A percentile compares a stretch with the other conserved stretches of the same genome.
These are phyloP conservation scores for Dorcus hopei DNA, from an alignment of 2,888 invertebrate species.

Conservation along the genomic window DNA sequence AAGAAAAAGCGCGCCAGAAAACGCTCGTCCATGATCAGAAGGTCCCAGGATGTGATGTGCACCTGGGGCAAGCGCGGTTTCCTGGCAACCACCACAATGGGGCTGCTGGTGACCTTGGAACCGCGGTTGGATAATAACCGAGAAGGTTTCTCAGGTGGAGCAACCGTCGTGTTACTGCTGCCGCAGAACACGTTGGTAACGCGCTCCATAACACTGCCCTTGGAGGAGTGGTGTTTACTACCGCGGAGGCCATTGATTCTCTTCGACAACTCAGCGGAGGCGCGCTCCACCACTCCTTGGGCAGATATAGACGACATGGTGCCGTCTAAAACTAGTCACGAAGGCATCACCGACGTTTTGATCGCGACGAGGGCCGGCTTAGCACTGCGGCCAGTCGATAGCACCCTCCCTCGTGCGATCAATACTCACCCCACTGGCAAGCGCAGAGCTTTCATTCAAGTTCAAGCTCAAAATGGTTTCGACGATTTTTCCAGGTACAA, in stretches of 20 bases:
- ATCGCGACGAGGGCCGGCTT: conserved; percentile 15
- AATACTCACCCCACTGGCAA: conserved; percentile 23
- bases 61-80: conserved; percentile 52
- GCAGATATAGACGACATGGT: conserved; percentile 79
- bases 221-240: conserved; percentile 52
- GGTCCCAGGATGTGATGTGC: conserved; percentile 64
- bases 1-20: conserved; percentile 83
- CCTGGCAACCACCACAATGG: conserved; percentile 29
- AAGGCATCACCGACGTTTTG: conserved; percentile 10
- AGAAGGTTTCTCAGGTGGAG: conserved; percentile 53
- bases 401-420: conserved; percentile 22
- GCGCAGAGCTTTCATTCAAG: conserved; percentile 22
- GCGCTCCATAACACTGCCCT: conserved; percentile 75
- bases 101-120: conserved; percentile 23
- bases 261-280: conserved; percentile 85
- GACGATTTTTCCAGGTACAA: neutral
- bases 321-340: conserved; percentile 6
- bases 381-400: conserved; percentile 21
- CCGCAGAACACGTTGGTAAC: conserved; percentile 86
- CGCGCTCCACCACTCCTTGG: conserved; percentile 88
- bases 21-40: conserved; percentile 78
- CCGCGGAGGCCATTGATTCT: conserved; percentile 81
- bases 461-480: conserved; percentile 13
- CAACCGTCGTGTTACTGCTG: conserved; percentile 46
- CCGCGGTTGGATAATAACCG: conserved; percentile 41